phyloP scores from a whole-genome alignment of 2,888 invertebrate genomes.

The Hyppa rectilinea region DNA sequence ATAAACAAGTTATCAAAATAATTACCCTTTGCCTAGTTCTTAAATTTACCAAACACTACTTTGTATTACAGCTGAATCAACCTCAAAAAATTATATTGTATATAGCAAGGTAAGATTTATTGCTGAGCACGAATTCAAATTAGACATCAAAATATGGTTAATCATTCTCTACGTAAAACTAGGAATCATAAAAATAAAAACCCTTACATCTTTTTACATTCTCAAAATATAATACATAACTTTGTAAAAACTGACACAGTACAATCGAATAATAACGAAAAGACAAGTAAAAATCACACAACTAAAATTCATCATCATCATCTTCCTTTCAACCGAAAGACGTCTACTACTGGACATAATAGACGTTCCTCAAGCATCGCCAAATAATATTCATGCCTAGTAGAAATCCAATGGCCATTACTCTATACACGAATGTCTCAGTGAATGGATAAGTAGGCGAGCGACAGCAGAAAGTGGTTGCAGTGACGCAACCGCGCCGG shows the following conservation, averaged over 20 bases:
- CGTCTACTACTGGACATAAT: not conserved
- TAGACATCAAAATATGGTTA: not conserved
- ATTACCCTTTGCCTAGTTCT: not conserved
- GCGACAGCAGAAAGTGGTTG: constrained; percentile 89
- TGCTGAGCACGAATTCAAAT: not conserved
- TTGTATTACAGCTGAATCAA: not conserved
- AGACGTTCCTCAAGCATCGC: too few relatives aligned
- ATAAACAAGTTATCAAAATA: not conserved
- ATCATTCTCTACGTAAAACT: not conserved
- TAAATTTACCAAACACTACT: not conserved
- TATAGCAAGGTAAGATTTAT: not conserved
- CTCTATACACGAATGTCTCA: constrained; percentile 81
- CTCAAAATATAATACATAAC: not conserved
- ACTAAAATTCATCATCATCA: not conserved
- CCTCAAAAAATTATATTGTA: not conserved
- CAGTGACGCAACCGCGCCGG: constrained; percentile 87
- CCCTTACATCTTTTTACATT: not conserved
- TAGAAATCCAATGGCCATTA: constrained; percentile 77
- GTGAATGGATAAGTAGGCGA: constrained; percentile 90
- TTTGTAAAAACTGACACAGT: too few relatives aligned
- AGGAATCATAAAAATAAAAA: not conserved
- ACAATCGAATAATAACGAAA: not conserved
- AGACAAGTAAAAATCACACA: not conserved
- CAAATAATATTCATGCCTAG: not conserved
- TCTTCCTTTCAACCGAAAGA: not conserved